Evolutionary conservation across 2,113 vertebrate genomes (phyloP).

Genomic region (Laticauda colubrina): DNA sequence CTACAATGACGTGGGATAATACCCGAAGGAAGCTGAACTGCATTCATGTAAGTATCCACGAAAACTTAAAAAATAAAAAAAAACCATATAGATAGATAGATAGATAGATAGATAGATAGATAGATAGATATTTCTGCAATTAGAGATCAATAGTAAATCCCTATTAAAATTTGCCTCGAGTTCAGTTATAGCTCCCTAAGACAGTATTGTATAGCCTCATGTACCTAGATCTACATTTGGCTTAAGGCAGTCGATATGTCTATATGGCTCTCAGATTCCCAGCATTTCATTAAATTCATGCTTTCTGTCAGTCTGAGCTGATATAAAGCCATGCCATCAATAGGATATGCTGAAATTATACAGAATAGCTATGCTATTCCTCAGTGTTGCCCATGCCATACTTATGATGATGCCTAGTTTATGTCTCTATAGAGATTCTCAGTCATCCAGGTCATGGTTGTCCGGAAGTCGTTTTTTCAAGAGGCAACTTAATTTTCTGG

Average conservation of each 20-base stretch:
- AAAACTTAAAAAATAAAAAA: no score
- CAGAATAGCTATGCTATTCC: background rate
- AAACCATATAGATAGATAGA: no score
- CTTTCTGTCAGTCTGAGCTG: background rate
- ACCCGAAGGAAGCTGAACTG: no score
- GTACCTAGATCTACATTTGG: background rate
- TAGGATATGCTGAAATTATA: background rate
- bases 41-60: no score
- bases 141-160: background rate
- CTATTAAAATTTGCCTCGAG: background rate
- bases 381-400: background rate
- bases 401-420: background rate
- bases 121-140: background rate
- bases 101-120: no score
- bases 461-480: no score
- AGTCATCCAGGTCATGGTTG: no score
- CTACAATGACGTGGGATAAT: no score
- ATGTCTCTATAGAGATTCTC: no score
- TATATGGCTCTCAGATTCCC: background rate
- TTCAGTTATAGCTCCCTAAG: background rate
- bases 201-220: background rate
- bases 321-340: background rate
- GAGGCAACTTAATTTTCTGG: no score
- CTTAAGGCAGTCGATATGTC: background rate
- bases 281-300: background rate